phyloP scores from a whole-genome alignment of 2,113 vertebrate genomes.

The Trichechus manatus region DNA sequence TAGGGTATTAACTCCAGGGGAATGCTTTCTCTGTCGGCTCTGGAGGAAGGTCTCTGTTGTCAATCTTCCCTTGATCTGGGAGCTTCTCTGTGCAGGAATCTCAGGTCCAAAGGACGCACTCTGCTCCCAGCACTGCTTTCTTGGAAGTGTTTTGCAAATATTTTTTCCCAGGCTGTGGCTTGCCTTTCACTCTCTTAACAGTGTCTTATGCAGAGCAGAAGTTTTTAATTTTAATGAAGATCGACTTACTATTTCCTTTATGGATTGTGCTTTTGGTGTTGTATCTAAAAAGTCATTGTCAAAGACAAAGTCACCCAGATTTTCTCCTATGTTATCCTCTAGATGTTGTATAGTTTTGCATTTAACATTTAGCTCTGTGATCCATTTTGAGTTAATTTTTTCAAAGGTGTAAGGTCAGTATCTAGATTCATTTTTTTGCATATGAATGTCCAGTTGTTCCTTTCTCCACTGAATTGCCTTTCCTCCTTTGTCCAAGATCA shows the following conservation, averaged over 20 bases:
- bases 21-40: too few relatives aligned
- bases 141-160: not conserved
- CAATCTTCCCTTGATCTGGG: too few relatives aligned
- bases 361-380: not conserved
- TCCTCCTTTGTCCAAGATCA: not conserved
- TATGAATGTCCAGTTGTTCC: not conserved
- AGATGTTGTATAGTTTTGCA: not conserved
- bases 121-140: too few relatives aligned
- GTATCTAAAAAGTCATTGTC: not conserved
- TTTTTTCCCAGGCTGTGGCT: not conserved
- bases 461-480: not conserved
- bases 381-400: not conserved
- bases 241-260: not conserved
- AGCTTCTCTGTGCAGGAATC: too few relatives aligned
- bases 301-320: not conserved
- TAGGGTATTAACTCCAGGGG: too few relatives aligned
- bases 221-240: not conserved
- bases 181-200: not conserved
- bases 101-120: too few relatives aligned
- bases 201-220: not conserved
- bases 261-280: not conserved
- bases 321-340: not conserved
- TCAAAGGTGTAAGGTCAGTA: not conserved
- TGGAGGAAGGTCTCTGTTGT: too few relatives aligned
- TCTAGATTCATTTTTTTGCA: not conserved